A percentile compares a stretch with the other conserved stretches of the same genome.
phyloP scores from a whole-genome alignment of 2,113 vertebrate genomes.

The Passer domesticus region DNA sequence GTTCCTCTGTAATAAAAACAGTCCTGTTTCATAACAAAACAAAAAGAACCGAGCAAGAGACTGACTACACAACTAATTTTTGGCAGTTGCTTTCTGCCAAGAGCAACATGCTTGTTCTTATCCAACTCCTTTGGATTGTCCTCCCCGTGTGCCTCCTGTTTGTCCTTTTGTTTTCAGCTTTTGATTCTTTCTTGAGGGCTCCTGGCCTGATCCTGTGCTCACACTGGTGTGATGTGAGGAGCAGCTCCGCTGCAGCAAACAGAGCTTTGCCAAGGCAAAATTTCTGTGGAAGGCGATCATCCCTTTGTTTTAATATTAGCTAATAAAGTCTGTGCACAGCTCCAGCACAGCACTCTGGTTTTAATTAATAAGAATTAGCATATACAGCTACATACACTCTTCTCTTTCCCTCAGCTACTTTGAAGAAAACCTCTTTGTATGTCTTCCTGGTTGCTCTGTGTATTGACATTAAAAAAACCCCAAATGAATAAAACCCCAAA shows the following conservation, averaged over 20 bases:
- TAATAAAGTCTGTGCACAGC: conserved; percentile 18
- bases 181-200: background rate
- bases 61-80: background rate
- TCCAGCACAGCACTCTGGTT: conserved; percentile 4
- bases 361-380: conserved; percentile 66
- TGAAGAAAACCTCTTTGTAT: conserved; percentile 48
- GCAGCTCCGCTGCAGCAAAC: background rate
- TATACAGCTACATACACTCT: background rate
- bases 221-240: background rate
- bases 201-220: background rate
- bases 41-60: conserved; percentile 16
- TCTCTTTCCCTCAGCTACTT: background rate
- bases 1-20: conserved; percentile 13
- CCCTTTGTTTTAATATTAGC: conserved; percentile 43
- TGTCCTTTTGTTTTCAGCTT: background rate
- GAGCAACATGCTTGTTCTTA: conserved; percentile 32
- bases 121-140: background rate
- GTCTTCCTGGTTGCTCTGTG: background rate
- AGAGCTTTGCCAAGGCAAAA: background rate
- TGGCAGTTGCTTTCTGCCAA: conserved; percentile 39
- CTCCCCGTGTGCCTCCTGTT: conserved; percentile 6
- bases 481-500: background rate
- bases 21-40: conserved; percentile 25
- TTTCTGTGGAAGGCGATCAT: background rate
- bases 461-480: background rate